Conservation (phyloP, 2,113 vertebrate species). For the Cyanoramphus novaezelandiae region DNA sequence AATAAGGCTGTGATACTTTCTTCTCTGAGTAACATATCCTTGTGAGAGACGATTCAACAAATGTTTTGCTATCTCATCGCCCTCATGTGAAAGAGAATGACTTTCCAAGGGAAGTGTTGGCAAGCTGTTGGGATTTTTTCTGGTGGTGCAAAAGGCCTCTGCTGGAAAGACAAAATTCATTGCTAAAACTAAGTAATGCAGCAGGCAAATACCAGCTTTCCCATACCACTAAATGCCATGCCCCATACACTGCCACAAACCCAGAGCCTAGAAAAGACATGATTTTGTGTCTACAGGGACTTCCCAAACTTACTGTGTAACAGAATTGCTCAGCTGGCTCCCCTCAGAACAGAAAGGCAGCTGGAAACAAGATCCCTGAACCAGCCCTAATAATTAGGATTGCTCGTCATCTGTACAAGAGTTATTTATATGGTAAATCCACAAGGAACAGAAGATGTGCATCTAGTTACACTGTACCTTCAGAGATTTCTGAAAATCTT, state of each 20-base stretch:
- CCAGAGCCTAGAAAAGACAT: background rate
- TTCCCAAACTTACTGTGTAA: background rate
- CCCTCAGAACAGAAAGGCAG: background rate
- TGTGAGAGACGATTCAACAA: background rate
- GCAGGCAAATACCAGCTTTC: background rate
- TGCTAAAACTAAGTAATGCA: background rate
- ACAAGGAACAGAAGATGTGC: background rate
- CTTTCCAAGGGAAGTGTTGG: background rate
- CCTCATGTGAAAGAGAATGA: background rate
- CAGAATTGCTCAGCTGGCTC: background rate
- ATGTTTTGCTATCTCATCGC: background rate
- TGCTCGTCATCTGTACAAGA: background rate
- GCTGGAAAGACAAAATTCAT: background rate
- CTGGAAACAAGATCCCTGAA: background rate
- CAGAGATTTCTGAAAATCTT: background rate
- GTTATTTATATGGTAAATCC: background rate
- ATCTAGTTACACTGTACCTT: background rate
- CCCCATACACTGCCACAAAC: background rate
- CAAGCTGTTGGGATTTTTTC: background rate
- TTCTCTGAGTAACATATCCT: constrained; percentile 46
- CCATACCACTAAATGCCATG: background rate
- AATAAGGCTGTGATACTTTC: constrained; percentile 19
- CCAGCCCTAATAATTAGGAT: background rate
- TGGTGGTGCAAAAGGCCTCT: background rate
- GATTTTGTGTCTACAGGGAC: background rate